Percentiles rank a stretch among this genome's conserved stretches.
These are phyloP conservation scores for Cherax quadricarinatus DNA, from an alignment of 1,140 invertebrate species.

Conservation along the genomic window DNA sequence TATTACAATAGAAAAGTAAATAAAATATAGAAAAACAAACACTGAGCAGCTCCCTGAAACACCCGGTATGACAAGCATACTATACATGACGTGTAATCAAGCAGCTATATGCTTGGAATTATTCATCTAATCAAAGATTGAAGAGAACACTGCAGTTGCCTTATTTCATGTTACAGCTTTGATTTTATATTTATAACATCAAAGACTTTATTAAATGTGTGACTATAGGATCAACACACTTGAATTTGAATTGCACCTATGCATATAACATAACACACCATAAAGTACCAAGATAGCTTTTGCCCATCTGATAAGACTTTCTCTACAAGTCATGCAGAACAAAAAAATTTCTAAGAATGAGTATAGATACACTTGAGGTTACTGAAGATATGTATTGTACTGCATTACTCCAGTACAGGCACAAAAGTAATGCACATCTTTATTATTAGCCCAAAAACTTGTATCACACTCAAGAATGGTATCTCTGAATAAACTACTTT, in stretches of 20 bases:
- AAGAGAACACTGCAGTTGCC: background rate
- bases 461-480: background rate
- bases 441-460: background rate
- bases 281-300: background rate
- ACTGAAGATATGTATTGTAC: slow-evolving; percentile 12
- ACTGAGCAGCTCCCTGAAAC: slow-evolving; percentile 1
- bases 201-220: background rate
- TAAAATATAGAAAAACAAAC: background rate
- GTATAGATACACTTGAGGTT: slow-evolving; percentile 6
- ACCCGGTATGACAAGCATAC: background rate
- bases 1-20: background rate
- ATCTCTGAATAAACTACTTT: background rate
- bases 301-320: background rate
- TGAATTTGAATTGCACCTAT: background rate
- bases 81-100: background rate
- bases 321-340: background rate
- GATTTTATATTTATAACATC: background rate
- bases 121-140: background rate
- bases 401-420: background rate
- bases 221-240: background rate
- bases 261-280: background rate
- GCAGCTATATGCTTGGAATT: background rate
- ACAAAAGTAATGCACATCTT: background rate
- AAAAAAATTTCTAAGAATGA: background rate
- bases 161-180: background rate